Percentiles rank a stretch among this genome's conserved stretches.
These are phyloP conservation scores for Drosophila colorata DNA, from an alignment of 2,888 invertebrate genomes.

Conservation along the genomic window DNA sequence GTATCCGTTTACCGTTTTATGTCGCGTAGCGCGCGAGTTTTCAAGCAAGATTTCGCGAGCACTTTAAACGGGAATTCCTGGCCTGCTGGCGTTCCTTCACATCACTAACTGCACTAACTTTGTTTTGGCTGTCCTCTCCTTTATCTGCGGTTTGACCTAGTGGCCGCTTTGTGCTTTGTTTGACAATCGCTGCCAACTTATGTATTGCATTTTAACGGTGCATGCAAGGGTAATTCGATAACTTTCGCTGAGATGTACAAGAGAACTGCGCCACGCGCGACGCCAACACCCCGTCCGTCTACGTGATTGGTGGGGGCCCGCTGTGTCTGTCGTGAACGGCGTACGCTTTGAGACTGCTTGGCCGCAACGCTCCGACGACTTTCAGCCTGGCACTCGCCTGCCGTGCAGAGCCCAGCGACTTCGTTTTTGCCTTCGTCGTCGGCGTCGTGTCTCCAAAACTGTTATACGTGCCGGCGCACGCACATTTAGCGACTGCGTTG, in stretches of 20 bases:
- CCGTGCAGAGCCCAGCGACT: slow-evolving; percentile 12
- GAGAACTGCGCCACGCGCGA: slow-evolving; percentile 48
- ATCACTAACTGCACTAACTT: slow-evolving; percentile 24
- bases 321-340: slow-evolving; percentile 75
- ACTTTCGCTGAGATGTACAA: background rate
- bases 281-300: slow-evolving; percentile 56
- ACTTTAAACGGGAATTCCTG: slow-evolving; percentile 7
- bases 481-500: slow-evolving; percentile 8
- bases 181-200: slow-evolving; percentile 5
- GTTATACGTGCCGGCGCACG: slow-evolving; percentile 53
- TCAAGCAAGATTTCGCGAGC: background rate
- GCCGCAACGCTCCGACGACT: slow-evolving; percentile 70
- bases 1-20: slow-evolving; percentile 14
- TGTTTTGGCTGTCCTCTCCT: background rate
- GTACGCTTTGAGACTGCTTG: slow-evolving; percentile 78
- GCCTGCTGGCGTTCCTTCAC: slow-evolving; percentile 4
- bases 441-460: slow-evolving; percentile 35
- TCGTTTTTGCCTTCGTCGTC: slow-evolving; percentile 5
- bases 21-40: slow-evolving; percentile 6
- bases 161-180: slow-evolving; percentile 16
- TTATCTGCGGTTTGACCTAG: slow-evolving; percentile 1
- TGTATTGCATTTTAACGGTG: background rate
- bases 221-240: slow-evolving; percentile 4
- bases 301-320: slow-evolving; percentile 41
- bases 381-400: slow-evolving; percentile 61